These are phyloP conservation scores for Ochropleura leucogaster DNA, from an alignment of 2,888 invertebrate genomes.

Conservation along the genomic window DNA sequence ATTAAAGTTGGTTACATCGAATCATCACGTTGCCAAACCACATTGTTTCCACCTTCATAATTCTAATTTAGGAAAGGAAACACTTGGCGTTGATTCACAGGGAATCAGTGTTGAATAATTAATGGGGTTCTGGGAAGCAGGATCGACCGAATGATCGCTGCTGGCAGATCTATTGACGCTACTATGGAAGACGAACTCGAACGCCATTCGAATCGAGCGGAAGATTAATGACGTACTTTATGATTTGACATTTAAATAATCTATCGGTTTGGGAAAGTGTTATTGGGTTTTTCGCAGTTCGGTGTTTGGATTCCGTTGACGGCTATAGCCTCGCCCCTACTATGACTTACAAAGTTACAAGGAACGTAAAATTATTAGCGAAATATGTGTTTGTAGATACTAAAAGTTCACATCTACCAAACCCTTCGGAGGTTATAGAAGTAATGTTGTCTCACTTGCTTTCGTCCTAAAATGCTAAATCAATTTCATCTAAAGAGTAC, in stretches of 20 bases:
- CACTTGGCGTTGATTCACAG: slow-evolving; percentile 73
- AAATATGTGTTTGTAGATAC: neutral
- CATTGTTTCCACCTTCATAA: slow-evolving; percentile 81
- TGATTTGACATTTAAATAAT: slow-evolving; percentile 21
- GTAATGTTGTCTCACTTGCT: neutral
- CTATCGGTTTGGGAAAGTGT: neutral
- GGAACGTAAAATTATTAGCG: neutral
- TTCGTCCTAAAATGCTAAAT: neutral
- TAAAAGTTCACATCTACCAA: neutral
- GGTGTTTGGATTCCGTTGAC: neutral
- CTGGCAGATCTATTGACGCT: slow-evolving; percentile 53
- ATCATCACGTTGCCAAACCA: slow-evolving; percentile 76
- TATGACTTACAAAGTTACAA: too few species aligned
- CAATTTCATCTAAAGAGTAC: slow-evolving; percentile 11
- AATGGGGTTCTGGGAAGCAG: slow-evolving; percentile 68
- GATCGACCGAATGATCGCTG: slow-evolving; percentile 49
- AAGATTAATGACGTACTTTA: slow-evolving; percentile 15
- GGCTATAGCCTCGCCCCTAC: neutral
- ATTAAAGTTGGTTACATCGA: slow-evolving; percentile 67
- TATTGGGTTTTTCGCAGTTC: neutral
- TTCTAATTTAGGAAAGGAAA: slow-evolving; percentile 70
- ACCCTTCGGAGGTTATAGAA: neutral
- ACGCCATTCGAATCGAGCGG: slow-evolving; percentile 20
- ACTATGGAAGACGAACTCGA: slow-evolving; percentile 51
- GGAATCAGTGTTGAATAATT: slow-evolving; percentile 84